These are phyloP conservation scores for Pseudochaenichthys georgianus DNA, from an alignment of 2,797 vertebrate species.

Conservation along the genomic window DNA sequence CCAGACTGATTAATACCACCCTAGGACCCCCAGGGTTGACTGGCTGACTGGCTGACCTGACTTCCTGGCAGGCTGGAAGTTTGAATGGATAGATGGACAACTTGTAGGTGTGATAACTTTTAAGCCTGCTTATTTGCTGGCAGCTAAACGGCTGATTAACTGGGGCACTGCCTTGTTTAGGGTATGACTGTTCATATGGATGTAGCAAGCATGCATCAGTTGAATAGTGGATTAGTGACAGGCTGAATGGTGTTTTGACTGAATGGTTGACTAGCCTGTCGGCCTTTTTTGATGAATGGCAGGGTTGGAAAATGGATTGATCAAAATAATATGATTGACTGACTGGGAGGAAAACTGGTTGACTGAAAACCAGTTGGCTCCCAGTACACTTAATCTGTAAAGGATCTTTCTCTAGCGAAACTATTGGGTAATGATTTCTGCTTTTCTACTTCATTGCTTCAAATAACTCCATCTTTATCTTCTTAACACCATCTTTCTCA, in stretches of 20 bases:
- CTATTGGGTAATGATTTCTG: not conserved
- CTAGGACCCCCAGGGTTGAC: slow-evolving; percentile 74
- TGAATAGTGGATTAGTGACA: slow-evolving; percentile 17
- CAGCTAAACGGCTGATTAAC: not conserved
- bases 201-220: slow-evolving; percentile 18
- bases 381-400: not conserved
- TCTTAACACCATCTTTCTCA: not conserved
- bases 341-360: slow-evolving; percentile 11
- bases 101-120: slow-evolving; percentile 45
- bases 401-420: not conserved
- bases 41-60: slow-evolving; percentile 73
- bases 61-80: slow-evolving; percentile 55
- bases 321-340: slow-evolving; percentile 27
- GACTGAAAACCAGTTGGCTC: not conserved
- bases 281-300: slow-evolving; percentile 31
- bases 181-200: not conserved
- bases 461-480: not conserved
- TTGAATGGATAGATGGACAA: slow-evolving; percentile 49
- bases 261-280: slow-evolving; percentile 27
- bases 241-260: slow-evolving; percentile 14
- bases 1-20: slow-evolving; percentile 83
- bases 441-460: not conserved
- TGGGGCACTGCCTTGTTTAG: slow-evolving; percentile 5
- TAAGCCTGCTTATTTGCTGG: slow-evolving; percentile 31
- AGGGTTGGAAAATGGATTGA: slow-evolving; percentile 17